Percentiles rank a stretch among this genome's conserved stretches.
phyloP scores from a whole-genome alignment of 2,113 vertebrate genomes.

The Gallinago jamesoni region DNA sequence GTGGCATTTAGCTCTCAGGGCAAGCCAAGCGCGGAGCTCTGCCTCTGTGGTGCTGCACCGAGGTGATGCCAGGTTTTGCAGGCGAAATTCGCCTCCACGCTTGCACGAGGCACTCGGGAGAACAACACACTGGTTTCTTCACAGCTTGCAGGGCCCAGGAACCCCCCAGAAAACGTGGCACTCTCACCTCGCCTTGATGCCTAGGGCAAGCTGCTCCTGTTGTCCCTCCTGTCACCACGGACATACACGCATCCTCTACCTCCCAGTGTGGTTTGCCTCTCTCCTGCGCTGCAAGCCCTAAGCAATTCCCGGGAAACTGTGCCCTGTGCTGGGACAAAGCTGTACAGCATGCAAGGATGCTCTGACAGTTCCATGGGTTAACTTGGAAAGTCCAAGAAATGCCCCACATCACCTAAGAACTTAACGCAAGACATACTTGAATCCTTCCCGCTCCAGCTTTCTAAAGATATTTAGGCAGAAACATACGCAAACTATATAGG shows the following conservation, averaged over 20 bases:
- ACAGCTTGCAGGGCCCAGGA: neutral
- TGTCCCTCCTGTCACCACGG: neutral
- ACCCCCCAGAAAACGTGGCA: neutral
- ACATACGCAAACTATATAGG: rapidly evolving
- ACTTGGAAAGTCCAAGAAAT: neutral
- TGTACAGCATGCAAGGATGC: neutral
- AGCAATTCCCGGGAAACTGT: neutral
- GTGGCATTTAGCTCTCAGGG: neutral
- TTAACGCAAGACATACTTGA: neutral
- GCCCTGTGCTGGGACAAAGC: neutral
- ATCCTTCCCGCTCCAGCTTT: neutral
- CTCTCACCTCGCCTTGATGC: neutral
- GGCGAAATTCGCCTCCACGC: neutral
- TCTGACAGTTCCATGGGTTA: neutral
- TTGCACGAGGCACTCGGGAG: neutral
- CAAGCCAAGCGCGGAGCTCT: neutral
- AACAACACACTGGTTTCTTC: neutral
- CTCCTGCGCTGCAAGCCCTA: neutral
- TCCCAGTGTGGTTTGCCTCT: neutral
- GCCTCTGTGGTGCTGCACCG: neutral
- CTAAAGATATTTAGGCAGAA: neutral
- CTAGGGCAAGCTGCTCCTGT: neutral
- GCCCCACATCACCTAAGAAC: neutral
- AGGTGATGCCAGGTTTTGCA: neutral
- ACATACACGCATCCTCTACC: rapidly evolving